Percentiles rank a stretch among this genome's conserved stretches.
Conservation (phyloP, 2,888 invertebrate species). For the Sinodicranocentrus sp. region DNA sequence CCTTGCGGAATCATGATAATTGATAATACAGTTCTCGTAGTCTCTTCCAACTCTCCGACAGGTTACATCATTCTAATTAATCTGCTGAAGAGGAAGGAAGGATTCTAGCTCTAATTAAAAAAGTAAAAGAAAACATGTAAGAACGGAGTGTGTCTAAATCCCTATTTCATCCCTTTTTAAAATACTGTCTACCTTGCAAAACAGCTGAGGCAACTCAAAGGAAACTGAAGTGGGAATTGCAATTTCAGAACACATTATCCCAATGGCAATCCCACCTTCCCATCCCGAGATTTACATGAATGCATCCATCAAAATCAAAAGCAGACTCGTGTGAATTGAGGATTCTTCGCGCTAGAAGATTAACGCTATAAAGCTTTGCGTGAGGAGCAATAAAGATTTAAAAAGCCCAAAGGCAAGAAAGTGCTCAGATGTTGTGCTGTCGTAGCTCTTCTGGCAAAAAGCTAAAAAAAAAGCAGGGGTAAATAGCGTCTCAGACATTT, state of each 20-base stretch:
- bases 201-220: too few relatives aligned
- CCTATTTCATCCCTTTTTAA: too few relatives aligned
- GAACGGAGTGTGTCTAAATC: too few relatives aligned
- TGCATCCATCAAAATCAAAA: conserved; percentile 45
- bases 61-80: too few relatives aligned
- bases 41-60: too few relatives aligned
- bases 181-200: too few relatives aligned
- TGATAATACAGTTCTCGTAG: too few relatives aligned
- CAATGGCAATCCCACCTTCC: background rate
- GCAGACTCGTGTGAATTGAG: background rate
- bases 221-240: too few relatives aligned
- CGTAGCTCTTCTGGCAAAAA: background rate
- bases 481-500: conserved; percentile 42
- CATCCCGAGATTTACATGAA: conserved; percentile 18
- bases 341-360: background rate
- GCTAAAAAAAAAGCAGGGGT: background rate
- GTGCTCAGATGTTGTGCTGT: conserved; percentile 23
- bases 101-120: too few relatives aligned
- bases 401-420: conserved; percentile 50
- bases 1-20: too few relatives aligned
- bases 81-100: too few relatives aligned
- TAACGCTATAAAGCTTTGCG: background rate
- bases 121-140: too few relatives aligned
- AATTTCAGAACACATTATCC: background rate
- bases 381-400: conserved; percentile 52